These are phyloP conservation scores for Turritopsis dohrnii DNA, from an alignment of 30 jellyfish, hydroid and myxozoan genomes.

Conservation along the genomic window DNA sequence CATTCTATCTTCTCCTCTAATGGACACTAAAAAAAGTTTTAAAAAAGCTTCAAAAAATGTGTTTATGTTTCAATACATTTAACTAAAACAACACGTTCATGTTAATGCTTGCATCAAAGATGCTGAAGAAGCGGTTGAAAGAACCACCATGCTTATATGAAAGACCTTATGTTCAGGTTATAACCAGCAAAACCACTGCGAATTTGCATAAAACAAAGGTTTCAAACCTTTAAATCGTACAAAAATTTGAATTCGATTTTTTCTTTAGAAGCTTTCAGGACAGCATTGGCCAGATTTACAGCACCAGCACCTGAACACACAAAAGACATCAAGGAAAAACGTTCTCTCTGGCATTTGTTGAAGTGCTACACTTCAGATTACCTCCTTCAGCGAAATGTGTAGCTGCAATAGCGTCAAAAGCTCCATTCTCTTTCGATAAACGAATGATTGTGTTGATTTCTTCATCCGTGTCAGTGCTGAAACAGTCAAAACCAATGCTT, in stretches of 20 bases:
- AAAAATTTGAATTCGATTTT: conserved; percentile 51
- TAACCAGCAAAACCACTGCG: not conserved
- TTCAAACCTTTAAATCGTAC: conserved; percentile 58
- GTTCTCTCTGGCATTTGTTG: not conserved
- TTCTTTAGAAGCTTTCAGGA: conserved; percentile 51
- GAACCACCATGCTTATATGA: no score
- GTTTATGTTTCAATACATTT: no score
- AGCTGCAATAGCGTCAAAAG: conserved; percentile 79
- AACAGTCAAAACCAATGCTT: not conserved
- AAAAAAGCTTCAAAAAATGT: not conserved
- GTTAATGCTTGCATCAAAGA: no score
- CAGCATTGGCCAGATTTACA: conserved; percentile 60
- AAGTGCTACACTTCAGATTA: not conserved
- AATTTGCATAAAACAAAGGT: not conserved
- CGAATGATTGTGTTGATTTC: conserved; percentile 52
- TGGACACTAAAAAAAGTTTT: conserved; percentile 50
- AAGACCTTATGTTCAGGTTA: no score
- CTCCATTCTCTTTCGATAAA: conserved; percentile 83
- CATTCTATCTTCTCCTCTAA: conserved; percentile 81
- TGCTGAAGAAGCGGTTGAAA: no score
- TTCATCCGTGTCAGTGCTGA: conserved; percentile 83
- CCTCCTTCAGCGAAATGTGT: conserved; percentile 94
- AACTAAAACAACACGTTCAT: no score
- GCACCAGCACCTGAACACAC: conserved; percentile 79
- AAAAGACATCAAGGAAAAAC: not conserved